Evolutionary conservation across 1,140 invertebrate genomes (phyloP).

Genomic region (Psix sp.): DNA sequence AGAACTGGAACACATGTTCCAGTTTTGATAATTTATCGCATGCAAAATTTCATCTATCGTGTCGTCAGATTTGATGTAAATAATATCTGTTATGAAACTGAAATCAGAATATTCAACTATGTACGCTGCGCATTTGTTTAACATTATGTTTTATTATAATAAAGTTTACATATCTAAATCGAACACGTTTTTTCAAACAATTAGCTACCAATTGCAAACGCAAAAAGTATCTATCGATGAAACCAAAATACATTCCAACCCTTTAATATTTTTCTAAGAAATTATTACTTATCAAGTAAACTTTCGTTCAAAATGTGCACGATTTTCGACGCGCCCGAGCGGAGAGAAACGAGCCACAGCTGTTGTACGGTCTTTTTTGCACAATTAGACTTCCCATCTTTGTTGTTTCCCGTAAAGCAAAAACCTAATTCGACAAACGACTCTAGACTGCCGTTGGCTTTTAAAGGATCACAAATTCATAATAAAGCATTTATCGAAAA

Average conservation of each 20-base stretch:
- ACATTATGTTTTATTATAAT: no score
- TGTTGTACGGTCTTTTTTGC: conserved; percentile 37
- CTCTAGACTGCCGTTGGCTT: not conserved
- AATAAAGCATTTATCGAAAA: not conserved
- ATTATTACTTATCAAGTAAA: no score
- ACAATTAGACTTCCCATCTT: conserved; percentile 19
- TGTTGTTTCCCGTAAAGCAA: no score
- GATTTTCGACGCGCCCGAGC: conserved; percentile 14
- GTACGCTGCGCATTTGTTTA: conserved; percentile 1
- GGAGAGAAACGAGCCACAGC: conserved; percentile 33
- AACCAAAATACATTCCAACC: no score
- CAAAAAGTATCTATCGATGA: no score
- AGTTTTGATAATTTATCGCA: conserved; percentile 31
- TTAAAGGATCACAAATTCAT: not conserved
- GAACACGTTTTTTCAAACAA: no score
- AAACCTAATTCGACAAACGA: conserved; percentile 11
- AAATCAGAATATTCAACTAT: conserved; percentile 18
- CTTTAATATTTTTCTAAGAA: no score
- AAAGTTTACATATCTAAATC: no score
- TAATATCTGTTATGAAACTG: conserved; percentile 19
- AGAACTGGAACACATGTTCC: conserved; percentile 20
- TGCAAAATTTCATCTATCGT: conserved; percentile 30
- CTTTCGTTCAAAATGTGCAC: conserved; percentile 28
- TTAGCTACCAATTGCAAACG: no score
- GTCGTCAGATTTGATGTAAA: not conserved